Percentiles rank a stretch among this genome's conserved stretches.
phyloP scores from a whole-genome alignment of 2,888 invertebrate species.

The Melikaiella ostensackeni region DNA sequence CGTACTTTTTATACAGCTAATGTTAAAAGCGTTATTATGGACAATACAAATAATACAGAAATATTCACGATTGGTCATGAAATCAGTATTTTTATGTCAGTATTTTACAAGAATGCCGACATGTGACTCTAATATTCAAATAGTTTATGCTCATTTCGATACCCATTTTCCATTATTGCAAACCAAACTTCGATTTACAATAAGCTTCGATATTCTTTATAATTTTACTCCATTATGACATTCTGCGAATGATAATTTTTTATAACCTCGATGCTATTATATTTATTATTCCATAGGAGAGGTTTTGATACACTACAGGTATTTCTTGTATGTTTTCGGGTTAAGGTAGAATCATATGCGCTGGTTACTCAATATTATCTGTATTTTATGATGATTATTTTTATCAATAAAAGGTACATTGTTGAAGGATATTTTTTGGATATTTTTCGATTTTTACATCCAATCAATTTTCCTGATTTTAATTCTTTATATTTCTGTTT shows the following conservation, averaged over 20 bases:
- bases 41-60: slow-evolving; percentile 9
- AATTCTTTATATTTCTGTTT: background rate
- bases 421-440: slow-evolving; percentile 69
- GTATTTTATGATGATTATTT: slow-evolving; percentile 38
- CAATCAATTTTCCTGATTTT: background rate
- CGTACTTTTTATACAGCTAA: background rate
- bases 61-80: slow-evolving; percentile 8
- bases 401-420: slow-evolving; percentile 67
- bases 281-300: slow-evolving; percentile 29
- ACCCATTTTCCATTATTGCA: background rate
- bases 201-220: background rate
- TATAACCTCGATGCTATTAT: slow-evolving; percentile 17
- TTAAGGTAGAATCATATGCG: slow-evolving; percentile 22
- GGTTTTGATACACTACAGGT: slow-evolving; percentile 1
- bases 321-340: slow-evolving; percentile 1
- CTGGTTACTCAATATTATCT: slow-evolving; percentile 14
- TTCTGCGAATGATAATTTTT: slow-evolving; percentile 8
- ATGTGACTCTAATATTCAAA: slow-evolving; percentile 61
- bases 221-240: slow-evolving; percentile 13
- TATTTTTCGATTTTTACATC: background rate
- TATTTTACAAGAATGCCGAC: slow-evolving; percentile 67
- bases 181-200: background rate
- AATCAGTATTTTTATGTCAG: slow-evolving; percentile 76
- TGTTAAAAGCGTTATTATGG: background rate
- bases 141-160: slow-evolving; percentile 59